Evolutionary conservation across 1,140 invertebrate genomes (phyloP).

Genomic region (Myzus persicae): DNA sequence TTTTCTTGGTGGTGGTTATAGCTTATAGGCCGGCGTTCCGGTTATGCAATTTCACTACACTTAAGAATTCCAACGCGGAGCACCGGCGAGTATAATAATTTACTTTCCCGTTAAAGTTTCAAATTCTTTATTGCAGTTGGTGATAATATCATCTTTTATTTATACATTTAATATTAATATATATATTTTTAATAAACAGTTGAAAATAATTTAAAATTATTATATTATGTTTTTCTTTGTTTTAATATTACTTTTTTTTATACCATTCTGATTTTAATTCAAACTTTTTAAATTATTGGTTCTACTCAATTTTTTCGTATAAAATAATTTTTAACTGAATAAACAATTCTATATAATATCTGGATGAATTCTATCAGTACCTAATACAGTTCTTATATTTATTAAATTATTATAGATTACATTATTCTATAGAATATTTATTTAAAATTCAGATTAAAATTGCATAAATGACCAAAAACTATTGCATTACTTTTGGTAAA

Average conservation of each 20-base stretch:
- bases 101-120: background rate
- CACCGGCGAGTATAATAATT: background rate
- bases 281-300: constrained; percentile 19
- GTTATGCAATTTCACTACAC: constrained; percentile 36
- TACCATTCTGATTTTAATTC: background rate
- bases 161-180: background rate
- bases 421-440: background rate
- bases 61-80: background rate
- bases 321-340: background rate
- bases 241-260: constrained; percentile 4
- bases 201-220: background rate
- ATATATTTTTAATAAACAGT: background rate
- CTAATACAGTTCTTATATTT: background rate
- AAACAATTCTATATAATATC: background rate
- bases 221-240: background rate
- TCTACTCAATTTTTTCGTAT: background rate
- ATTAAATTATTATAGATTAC: background rate
- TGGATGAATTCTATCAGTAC: background rate
- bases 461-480: background rate
- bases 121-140: constrained; percentile 8
- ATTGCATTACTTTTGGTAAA: background rate
- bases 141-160: constrained; percentile 19
- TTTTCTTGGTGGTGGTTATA: background rate
- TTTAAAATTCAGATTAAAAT: background rate
- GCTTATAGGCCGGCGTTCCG: background rate